Base-by-base conservation (phyloP, 2,113 vertebrate genomes). In the Rutilus rutilus region DNA sequence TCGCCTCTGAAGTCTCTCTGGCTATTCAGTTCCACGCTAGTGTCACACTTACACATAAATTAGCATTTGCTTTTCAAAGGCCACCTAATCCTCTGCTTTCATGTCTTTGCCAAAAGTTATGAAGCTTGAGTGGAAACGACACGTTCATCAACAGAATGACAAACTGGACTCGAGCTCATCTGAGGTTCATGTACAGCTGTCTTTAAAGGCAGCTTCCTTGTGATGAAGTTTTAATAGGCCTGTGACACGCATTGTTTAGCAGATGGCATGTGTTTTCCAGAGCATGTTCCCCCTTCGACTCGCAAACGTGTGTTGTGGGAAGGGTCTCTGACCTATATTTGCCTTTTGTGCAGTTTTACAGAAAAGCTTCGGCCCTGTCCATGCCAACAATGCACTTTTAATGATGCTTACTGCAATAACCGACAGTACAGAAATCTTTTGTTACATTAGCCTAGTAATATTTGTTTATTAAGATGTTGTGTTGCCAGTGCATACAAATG, bases 221-320 rank as follows among this genome's bases (percentile, higher is more conserved):
- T 91, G 92, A 93, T 93, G 91, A 92, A 91, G 88, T 87, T 92
- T 92, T 92, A 90, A 94, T 92, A 89, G 30, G 52, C 77, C 88
- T 59, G 78, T 91, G 88, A 88, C 81, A 90, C 74, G 85, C 59
- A 60, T 78, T 85, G 54, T 82, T 87, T 74, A 84, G 36, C 81
- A 89, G 90, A 88, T 86, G 88, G 84, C 90, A 89, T 88, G 85
- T 91, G 91, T 93, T 92, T 88, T 65, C 33, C 36, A 50, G 27
- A 50, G 77, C 67, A 67, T 23, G 30, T 47, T 33, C 45, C 39
- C 47, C 65, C 6, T 17, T 11, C 52, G 47, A 36, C 73, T 27
- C 62, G 11, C 59, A 67, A 50, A 33, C 33, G 10, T 42, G 64
- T 78, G 59, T 54, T 45, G 59, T 36, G 15, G 39, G 64, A 73